Evolutionary conservation across 2,797 vertebrate species (phyloP).

Genomic region (Brachymystax lenok): DNA sequence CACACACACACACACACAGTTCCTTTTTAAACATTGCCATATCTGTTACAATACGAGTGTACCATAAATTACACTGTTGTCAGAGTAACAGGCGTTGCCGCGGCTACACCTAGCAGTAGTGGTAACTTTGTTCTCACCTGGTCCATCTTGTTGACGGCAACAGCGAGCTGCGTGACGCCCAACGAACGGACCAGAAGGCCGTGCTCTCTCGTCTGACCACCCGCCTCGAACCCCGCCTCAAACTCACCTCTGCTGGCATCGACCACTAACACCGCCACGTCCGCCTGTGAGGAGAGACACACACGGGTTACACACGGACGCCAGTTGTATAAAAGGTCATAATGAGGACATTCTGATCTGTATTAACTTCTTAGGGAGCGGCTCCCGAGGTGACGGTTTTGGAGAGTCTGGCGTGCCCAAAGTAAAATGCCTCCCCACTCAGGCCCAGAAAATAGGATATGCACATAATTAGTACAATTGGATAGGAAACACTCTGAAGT

Average conservation of each 20-base stretch:
- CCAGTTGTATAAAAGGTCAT: not conserved
- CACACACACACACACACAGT: too few relatives aligned
- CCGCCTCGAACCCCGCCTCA: conserved; percentile 96
- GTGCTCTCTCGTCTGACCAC: conserved; percentile 96
- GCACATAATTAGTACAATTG: too few relatives aligned
- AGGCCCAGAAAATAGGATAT: too few relatives aligned
- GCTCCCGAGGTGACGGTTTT: too few relatives aligned
- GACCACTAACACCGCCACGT: conserved; percentile 94
- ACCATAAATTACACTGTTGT: not conserved
- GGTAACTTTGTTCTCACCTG: conserved; percentile 77
- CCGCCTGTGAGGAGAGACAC: conserved; percentile 78
- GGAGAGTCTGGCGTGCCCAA: too few relatives aligned
- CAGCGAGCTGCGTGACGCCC: conserved; percentile 94
- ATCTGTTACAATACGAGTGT: too few relatives aligned
- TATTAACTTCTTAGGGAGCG: too few relatives aligned
- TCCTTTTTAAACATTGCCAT: too few relatives aligned
- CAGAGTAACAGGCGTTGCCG: conserved; percentile 6
- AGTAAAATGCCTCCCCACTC: too few relatives aligned
- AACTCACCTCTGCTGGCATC: conserved; percentile 97
- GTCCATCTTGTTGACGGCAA: conserved; percentile 99
- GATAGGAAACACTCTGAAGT: too few relatives aligned
- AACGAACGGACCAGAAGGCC: conserved; percentile 94
- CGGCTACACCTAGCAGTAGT: conserved; percentile 30
- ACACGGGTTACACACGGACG: not conserved
- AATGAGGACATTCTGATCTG: too few relatives aligned